These are phyloP conservation scores for Parnassius apollo DNA, from an alignment of 2,888 invertebrate species.

Conservation along the genomic window DNA sequence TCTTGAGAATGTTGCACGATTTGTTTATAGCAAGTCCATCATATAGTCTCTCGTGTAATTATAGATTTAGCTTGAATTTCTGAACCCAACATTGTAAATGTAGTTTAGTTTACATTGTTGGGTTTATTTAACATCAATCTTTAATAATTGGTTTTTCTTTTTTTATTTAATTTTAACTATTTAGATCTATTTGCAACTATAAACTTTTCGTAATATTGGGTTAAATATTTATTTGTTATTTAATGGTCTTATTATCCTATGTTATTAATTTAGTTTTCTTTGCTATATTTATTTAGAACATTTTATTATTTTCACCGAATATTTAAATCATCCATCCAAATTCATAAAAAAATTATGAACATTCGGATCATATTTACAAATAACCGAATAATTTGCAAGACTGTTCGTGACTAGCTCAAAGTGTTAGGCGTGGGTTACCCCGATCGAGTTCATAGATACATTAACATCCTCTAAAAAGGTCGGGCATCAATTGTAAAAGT, in stretches of 20 bases:
- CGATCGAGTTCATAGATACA: conserved; percentile 25
- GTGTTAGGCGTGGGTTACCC: conserved; percentile 32
- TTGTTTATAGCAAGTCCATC: no score
- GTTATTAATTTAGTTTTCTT: neutral
- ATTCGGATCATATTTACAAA: conserved; percentile 10
- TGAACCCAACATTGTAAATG: no score
- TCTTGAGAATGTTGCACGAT: no score
- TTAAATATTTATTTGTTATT: neutral
- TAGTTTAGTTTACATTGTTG: no score
- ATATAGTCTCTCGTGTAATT: no score
- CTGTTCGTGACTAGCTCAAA: conserved; percentile 30
- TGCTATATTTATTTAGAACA: neutral
- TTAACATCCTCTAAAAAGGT: conserved; percentile 29
- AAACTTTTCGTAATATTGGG: neutral
- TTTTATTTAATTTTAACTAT: neutral
- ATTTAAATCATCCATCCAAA: neutral
- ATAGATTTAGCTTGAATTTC: no score
- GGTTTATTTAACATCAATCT: neutral
- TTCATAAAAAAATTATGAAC: neutral
- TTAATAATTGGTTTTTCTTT: neutral
- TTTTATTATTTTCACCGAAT: neutral
- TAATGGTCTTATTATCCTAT: neutral
- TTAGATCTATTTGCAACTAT: neutral
- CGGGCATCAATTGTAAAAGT: conserved; percentile 28
- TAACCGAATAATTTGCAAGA: conserved; percentile 16